Evolutionary conservation across 92 coral and sea anemone genomes (phyloP).

Genomic region (Montipora capitata): DNA sequence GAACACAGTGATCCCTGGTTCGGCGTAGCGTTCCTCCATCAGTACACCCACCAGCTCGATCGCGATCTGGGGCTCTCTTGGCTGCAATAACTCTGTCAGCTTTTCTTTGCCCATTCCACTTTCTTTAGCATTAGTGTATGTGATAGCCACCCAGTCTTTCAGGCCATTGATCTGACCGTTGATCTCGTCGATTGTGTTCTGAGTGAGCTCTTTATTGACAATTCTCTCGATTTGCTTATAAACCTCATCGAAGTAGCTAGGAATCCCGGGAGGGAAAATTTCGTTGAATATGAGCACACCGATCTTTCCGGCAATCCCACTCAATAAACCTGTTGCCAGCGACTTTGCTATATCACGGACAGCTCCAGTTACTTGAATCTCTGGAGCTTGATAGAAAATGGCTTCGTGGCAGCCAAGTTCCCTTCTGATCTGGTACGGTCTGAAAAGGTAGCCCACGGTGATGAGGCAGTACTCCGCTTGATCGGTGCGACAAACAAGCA

Average conservation of each 20-base stretch:
- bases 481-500: slow-evolving; percentile 17
- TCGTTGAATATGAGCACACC: slow-evolving; percentile 35
- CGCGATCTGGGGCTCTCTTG: slow-evolving; percentile 55
- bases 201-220: slow-evolving; percentile 38
- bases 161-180: slow-evolving; percentile 43
- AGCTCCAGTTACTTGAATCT: background rate
- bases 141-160: slow-evolving; percentile 58
- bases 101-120: slow-evolving; percentile 33
- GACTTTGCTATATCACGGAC: background rate
- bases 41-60: slow-evolving; percentile 48
- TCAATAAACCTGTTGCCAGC: slow-evolving; percentile 30
- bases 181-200: slow-evolving; percentile 52
- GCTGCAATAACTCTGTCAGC: slow-evolving; percentile 46
- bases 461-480: slow-evolving; percentile 40
- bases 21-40: slow-evolving; percentile 47
- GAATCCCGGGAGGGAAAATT: slow-evolving; percentile 60
- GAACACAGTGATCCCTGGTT: slow-evolving; percentile 30
- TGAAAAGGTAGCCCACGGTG: slow-evolving; percentile 23
- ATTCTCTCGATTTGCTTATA: slow-evolving; percentile 53
- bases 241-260: slow-evolving; percentile 58
- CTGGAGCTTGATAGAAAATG: slow-evolving; percentile 33
- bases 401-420: slow-evolving; percentile 11
- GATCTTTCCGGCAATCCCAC: slow-evolving; percentile 7
- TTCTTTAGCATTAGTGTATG: slow-evolving; percentile 51
- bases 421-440: background rate